A percentile compares a stretch with the other conserved stretches of the same genome.
These are phyloP conservation scores for Paguma larvata DNA, from an alignment of 2,797 vertebrate species.

Conservation along the genomic window DNA sequence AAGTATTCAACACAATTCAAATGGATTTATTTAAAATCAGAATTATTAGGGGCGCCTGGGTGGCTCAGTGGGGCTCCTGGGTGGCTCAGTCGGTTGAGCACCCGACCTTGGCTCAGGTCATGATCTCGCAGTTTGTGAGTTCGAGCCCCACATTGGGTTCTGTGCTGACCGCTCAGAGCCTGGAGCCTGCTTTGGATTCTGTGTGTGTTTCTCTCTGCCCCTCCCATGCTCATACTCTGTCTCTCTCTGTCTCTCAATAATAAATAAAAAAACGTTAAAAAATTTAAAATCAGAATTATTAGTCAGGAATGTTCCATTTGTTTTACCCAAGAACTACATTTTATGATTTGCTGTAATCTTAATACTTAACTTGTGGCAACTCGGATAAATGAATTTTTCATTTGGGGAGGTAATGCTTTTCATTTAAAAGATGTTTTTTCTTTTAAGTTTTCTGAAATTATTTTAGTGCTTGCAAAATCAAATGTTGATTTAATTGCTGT, in stretches of 20 bases:
- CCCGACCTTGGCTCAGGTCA: no score
- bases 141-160: no score
- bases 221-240: no score
- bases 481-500: background rate
- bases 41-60: background rate
- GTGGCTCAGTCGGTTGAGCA: no score
- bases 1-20: background rate
- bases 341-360: background rate
- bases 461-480: conserved; percentile 1
- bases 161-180: no score
- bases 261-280: no score
- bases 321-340: background rate
- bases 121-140: no score
- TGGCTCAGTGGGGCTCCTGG: no score
- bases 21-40: background rate
- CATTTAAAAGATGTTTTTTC: background rate
- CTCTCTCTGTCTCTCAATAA: no score
- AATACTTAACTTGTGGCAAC: background rate
- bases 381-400: background rate
- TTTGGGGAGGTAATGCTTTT: background rate
- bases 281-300: background rate
- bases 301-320: background rate
- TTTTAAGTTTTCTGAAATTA: background rate
- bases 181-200: no score
- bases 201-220: no score